Base-by-base conservation (phyloP, 2,797 vertebrate genomes). In the Acrocephalus scirpaceus region DNA sequence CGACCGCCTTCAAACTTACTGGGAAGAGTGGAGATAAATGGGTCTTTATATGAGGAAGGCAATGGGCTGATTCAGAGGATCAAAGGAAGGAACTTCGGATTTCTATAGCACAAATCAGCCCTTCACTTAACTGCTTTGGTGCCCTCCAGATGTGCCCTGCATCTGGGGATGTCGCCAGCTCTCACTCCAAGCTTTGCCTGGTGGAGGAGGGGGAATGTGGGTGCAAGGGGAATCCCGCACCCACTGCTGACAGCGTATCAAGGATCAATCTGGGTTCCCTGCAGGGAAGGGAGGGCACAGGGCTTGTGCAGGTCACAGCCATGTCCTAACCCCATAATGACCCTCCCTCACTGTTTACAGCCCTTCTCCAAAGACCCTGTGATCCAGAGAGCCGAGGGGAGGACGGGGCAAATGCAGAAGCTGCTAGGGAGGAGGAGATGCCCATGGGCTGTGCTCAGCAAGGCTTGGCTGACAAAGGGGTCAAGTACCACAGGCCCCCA, bases 41-140 rank as follows among this genome's bases (percentile, higher is more conserved):
- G 92, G 75, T 76, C 94, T 96, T 97, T 93, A 95, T 92, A 58
- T 2, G 9, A 66, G 6, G 5, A 73, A 92, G 72, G 95, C 95
- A 95, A 96, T 87, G 77, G 92, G 90, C 84, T 93, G 92, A 97
- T 94, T 97, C 92, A 90, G 81, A 88, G 83, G 84, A 93, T 91
- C 90, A 87, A 92, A 93, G 90, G 83, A 77, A 95, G 92, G 93
- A 92, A 90, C 87, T 85, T 72, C 3, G 90, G 90, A 57, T 95
- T 95, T 86, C 80, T 85, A 58, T 66, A 87, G 76, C 87, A 97
- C 92, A 96, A 96, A 89, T 62, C 61, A 81, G 75, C 92, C 86
- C 94, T 96, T 96, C 71, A 85, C 60, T 95, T 92, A 84, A 96
- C 80, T 58, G 95, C 96, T 96, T 92, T 66, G 36, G 67, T 78